Conservation (phyloP, 2,888 invertebrate species). For the Zelleria hepariella region DNA sequence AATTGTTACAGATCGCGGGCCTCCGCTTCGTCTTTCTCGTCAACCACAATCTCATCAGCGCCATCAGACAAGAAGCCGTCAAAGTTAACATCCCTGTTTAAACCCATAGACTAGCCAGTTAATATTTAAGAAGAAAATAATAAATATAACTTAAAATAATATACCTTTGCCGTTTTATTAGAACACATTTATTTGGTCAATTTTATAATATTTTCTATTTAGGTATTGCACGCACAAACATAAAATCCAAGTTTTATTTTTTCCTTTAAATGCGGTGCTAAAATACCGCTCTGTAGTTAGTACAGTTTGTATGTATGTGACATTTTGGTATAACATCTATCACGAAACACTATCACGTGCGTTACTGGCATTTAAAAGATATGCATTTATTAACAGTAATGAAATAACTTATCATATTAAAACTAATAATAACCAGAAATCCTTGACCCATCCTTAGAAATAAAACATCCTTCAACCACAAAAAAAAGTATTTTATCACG, state of each 20-base stretch:
- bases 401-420: conserved; percentile 29
- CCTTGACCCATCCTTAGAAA: conserved; percentile 52
- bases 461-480: conserved; percentile 42
- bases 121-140: background rate
- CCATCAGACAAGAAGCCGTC: conserved; percentile 90
- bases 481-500: conserved; percentile 37
- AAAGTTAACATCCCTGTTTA: conserved; percentile 76
- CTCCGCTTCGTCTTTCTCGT: conserved; percentile 93
- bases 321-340: conserved; percentile 39
- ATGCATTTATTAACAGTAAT: conserved; percentile 49
- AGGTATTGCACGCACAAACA: conserved; percentile 55
- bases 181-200: conserved; percentile 73
- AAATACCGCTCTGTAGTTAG: conserved; percentile 24
- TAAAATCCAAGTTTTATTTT: conserved; percentile 26
- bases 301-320: conserved; percentile 10
- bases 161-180: conserved; percentile 35
- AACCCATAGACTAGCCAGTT: conserved; percentile 10
- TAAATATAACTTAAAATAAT: conserved; percentile 3
- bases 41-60: conserved; percentile 91
- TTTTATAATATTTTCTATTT: conserved; percentile 56
- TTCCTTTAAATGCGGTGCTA: conserved; percentile 17
- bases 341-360: conserved; percentile 66
- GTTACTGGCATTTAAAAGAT: conserved; percentile 59
- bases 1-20: conserved; percentile 80
- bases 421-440: conserved; percentile 33